Conservation (phyloP, 2,888 invertebrate genomes). For the Drosophila crucigera region DNA sequence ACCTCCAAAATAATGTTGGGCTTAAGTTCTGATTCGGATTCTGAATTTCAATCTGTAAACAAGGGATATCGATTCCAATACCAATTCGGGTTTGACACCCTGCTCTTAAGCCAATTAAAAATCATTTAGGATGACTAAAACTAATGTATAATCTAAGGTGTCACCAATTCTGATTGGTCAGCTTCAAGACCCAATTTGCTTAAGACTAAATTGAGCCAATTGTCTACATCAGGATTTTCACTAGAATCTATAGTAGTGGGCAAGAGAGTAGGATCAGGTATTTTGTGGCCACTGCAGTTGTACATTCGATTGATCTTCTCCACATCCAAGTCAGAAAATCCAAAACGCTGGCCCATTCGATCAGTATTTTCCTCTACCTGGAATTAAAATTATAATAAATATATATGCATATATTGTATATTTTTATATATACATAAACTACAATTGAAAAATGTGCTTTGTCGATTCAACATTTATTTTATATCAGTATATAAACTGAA, state of each 20-base stretch:
- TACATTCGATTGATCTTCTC: constrained; percentile 92
- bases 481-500: not conserved
- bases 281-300: constrained; percentile 85
- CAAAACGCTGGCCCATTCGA: constrained; percentile 90
- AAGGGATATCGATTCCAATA: too few relatives aligned
- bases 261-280: not conserved
- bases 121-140: too few relatives aligned
- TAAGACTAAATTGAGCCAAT: not conserved
- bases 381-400: not conserved
- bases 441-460: not conserved
- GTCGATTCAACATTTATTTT: not conserved
- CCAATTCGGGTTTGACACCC: too few relatives aligned
- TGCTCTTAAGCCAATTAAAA: too few relatives aligned
- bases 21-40: too few relatives aligned
- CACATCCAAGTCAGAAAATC: constrained; percentile 90
- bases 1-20: too few relatives aligned
- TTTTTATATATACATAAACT: not conserved
- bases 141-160: too few relatives aligned
- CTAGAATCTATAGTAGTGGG: not conserved
- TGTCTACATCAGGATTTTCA: not conserved
- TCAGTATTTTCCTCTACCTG: constrained; percentile 77
- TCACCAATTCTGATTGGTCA: not conserved
- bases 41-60: too few relatives aligned
- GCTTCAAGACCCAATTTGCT: not conserved
- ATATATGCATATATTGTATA: not conserved